These are phyloP conservation scores for Leptinotarsa undecemlineata DNA, from an alignment of 1,140 invertebrate genomes.

Conservation along the genomic window DNA sequence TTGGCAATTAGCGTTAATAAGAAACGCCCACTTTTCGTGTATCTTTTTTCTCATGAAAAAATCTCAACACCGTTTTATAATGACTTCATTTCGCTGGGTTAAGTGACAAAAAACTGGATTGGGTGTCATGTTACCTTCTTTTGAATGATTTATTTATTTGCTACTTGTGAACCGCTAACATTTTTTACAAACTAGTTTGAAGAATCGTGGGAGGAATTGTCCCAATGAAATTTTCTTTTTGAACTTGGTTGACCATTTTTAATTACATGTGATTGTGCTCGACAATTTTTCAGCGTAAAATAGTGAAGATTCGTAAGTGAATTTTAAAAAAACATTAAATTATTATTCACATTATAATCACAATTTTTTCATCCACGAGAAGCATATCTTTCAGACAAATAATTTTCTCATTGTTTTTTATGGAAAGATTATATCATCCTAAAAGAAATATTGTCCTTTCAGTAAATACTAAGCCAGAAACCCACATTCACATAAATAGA, in stretches of 20 bases:
- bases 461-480: not conserved
- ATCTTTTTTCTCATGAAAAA: slow-evolving; percentile 19
- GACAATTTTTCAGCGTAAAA: too few species aligned
- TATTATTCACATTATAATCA: not conserved
- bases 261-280: too few species aligned
- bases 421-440: not conserved
- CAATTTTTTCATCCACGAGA: not conserved
- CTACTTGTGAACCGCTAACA: not conserved
- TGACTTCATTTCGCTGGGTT: not conserved
- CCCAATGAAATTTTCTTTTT: not conserved
- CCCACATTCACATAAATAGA: not conserved
- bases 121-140: not conserved
- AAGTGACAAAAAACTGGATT: slow-evolving; percentile 1
- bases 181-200: not conserved
- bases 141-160: slow-evolving; percentile 3
- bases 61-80: not conserved
- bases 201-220: not conserved
- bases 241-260: too few species aligned
- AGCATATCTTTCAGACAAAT: not conserved
- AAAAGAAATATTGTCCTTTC: not conserved
- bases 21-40: slow-evolving; percentile 17
- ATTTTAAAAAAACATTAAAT: not conserved
- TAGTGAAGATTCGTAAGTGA: too few species aligned
- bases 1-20: slow-evolving; percentile 19
- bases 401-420: not conserved